Conservation (phyloP, 2,888 invertebrate genomes). For the Lapara coniferarum region DNA sequence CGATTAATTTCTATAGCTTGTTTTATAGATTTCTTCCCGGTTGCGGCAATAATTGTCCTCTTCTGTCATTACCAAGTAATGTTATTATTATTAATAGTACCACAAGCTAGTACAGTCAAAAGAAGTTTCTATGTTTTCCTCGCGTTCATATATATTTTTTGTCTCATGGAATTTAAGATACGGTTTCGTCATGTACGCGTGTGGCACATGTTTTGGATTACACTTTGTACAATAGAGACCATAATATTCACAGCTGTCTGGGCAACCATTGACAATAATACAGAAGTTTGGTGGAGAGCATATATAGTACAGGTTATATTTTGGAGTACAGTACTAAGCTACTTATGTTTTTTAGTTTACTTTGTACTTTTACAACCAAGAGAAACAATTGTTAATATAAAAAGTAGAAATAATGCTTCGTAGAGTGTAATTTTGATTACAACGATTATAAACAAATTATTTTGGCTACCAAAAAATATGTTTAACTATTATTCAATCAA, state of each 20-base stretch:
- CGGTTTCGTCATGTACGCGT: constrained; percentile 88
- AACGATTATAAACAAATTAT: constrained; percentile 32
- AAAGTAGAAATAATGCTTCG: constrained; percentile 46
- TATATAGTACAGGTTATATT: constrained; percentile 86
- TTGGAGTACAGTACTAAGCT: constrained; percentile 83
- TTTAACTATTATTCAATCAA: constrained; percentile 2
- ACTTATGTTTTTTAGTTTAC: constrained; percentile 85
- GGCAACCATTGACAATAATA: constrained; percentile 74
- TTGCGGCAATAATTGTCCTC: constrained; percentile 84
- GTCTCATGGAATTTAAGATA: constrained; percentile 90
- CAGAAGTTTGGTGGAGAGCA: constrained; percentile 88
- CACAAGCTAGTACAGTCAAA: constrained; percentile 82
- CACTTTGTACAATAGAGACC: constrained; percentile 86
- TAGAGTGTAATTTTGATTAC: constrained; percentile 31
- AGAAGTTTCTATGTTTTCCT: constrained; percentile 87
- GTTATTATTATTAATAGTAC: constrained; percentile 86
- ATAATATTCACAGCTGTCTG: constrained; percentile 88
- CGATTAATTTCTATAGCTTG: constrained; percentile 88
- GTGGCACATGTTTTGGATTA: constrained; percentile 88
- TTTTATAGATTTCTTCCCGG: constrained; percentile 87
- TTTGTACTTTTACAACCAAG: constrained; percentile 85
- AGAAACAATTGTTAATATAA: constrained; percentile 78
- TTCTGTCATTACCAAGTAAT: constrained; percentile 86
- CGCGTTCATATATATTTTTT: constrained; percentile 89
- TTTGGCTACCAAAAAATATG: constrained; percentile 11